Percentiles rank a stretch among this genome's conserved stretches.
Evolutionary conservation across 2,113 vertebrate species (phyloP).

Genomic region (Heterochromis multidens): DNA sequence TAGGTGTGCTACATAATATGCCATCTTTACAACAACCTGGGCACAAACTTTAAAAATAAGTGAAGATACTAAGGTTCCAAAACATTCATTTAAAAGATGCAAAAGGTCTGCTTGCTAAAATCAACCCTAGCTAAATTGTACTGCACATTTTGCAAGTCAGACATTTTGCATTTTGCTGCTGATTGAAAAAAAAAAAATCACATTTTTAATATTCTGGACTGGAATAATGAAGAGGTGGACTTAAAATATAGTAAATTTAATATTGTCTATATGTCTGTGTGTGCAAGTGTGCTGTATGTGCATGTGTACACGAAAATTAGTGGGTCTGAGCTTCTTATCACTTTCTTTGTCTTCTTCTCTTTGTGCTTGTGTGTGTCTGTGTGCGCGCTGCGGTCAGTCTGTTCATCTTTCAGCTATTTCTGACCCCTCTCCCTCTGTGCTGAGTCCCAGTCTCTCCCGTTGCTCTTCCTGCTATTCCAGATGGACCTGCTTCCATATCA

Average conservation of each 20-base stretch:
- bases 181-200: neutral
- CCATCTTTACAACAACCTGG: neutral
- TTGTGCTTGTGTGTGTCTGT: neutral
- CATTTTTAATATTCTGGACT: neutral
- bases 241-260: neutral
- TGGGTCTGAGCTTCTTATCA: neutral
- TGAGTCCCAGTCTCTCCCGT: neutral
- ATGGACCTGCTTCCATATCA: constrained; percentile 29
- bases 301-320: neutral
- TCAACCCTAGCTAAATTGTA: neutral
- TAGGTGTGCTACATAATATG: neutral
- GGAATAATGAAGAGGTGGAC: neutral
- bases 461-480: constrained; percentile 25
- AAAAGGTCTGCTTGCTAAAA: neutral
- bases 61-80: too few species aligned
- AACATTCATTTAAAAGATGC: neutral
- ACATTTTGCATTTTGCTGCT: too few species aligned
- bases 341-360: neutral
- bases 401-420: constrained; percentile 19
- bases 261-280: neutral
- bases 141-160: neutral
- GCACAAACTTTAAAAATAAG: neutral
- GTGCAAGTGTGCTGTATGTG: neutral
- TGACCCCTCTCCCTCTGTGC: neutral
- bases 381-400: neutral